Percentiles rank a stretch among this genome's conserved stretches.
These are phyloP conservation scores for Ischnus inquisitorius DNA, from an alignment of 2,888 invertebrate species.

Conservation along the genomic window DNA sequence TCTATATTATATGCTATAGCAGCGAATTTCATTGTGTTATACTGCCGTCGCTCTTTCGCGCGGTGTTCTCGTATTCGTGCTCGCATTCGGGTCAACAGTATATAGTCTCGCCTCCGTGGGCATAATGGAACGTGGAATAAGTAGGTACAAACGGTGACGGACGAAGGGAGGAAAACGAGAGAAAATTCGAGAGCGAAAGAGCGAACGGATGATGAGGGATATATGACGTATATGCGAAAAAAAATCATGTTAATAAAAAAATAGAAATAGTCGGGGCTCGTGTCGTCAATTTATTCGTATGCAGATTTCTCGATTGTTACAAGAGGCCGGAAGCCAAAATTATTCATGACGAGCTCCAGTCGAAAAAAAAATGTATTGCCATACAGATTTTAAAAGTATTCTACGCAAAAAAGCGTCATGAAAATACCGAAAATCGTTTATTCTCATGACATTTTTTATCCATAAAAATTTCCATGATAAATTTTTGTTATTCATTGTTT, in stretches of 20 bases:
- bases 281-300: neutral
- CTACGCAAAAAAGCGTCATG: too few relatives aligned
- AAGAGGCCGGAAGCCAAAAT: too few relatives aligned
- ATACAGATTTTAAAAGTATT: too few relatives aligned
- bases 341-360: too few relatives aligned
- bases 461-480: too few relatives aligned
- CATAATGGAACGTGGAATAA: slow-evolving; percentile 80
- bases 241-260: slow-evolving; percentile 19
- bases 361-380: too few relatives aligned
- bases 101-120: slow-evolving; percentile 72
- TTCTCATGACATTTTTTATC: too few relatives aligned
- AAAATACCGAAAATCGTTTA: too few relatives aligned
- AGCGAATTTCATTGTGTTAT: slow-evolving; percentile 65
- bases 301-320: neutral
- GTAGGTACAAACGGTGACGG: slow-evolving; percentile 72
- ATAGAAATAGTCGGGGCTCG: slow-evolving; percentile 1
- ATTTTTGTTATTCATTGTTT: too few relatives aligned
- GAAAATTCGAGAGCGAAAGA: neutral
- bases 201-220: neutral
- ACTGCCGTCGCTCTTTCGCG: slow-evolving; percentile 71
- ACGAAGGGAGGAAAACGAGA: slow-evolving; percentile 33
- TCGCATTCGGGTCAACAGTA: slow-evolving; percentile 81
- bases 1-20: slow-evolving; percentile 50
- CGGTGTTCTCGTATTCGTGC: slow-evolving; percentile 69
- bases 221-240: neutral